A percentile compares a stretch with the other conserved stretches of the same genome.
phyloP scores from a whole-genome alignment of 2,797 vertebrate species.

The Alcedo atthis region DNA sequence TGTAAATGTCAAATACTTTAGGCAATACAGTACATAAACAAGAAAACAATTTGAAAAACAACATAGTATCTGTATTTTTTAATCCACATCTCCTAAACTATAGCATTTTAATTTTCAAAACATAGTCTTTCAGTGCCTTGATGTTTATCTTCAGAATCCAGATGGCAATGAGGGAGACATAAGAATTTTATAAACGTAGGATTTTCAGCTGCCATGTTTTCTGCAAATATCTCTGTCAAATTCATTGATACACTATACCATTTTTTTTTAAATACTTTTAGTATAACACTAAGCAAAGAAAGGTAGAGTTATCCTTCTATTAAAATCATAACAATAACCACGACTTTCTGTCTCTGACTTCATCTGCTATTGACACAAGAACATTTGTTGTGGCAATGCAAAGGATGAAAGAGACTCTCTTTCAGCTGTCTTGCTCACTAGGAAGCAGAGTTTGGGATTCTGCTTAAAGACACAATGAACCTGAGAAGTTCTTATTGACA shows the following conservation, averaged over 20 bases:
- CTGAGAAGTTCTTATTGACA: neutral
- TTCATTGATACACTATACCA: fast-evolving
- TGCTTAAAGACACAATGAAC: neutral
- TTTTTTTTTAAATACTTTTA: neutral
- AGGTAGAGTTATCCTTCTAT: neutral
- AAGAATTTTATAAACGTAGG: neutral
- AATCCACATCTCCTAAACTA: neutral
- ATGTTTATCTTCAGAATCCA: neutral
- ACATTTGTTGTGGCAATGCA: neutral
- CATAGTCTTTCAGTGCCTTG: neutral
- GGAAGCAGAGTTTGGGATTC: neutral
- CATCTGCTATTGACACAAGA: fast-evolving
- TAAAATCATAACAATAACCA: neutral
- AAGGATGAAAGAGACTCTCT: neutral
- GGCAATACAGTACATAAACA: neutral
- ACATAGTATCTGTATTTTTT: neutral
- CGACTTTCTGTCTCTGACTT: neutral
- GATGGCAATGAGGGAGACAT: neutral
- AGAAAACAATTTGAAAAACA: neutral
- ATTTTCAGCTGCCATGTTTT: neutral
- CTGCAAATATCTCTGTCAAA: neutral
- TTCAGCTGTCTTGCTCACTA: neutral
- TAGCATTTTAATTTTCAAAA: neutral
- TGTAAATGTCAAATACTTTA: neutral
- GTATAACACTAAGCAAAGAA: neutral